These are phyloP conservation scores for Caenorhabditis japonica DNA, from an alignment of 2,888 invertebrate genomes.

Conservation along the genomic window DNA sequence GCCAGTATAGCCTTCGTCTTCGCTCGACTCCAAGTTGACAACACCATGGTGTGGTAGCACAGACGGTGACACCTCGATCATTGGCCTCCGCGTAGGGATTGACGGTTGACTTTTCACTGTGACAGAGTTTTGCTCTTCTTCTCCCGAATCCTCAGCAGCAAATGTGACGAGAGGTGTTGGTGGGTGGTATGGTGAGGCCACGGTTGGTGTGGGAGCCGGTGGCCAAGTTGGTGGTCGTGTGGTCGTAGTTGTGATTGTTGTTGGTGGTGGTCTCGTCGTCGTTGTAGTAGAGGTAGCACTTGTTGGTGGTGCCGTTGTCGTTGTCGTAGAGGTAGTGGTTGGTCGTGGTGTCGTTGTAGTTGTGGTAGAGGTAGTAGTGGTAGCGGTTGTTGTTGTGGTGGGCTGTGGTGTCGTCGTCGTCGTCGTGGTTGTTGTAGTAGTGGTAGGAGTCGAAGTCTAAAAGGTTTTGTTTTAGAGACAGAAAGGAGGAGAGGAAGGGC, in stretches of 20 bases:
- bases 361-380: not conserved
- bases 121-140: conserved; percentile 1
- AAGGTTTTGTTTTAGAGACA: too few species aligned
- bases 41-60: conserved; percentile 36
- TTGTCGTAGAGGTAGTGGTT: conserved; percentile 1
- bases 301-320: conserved; percentile 1
- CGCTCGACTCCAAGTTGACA: conserved; percentile 35
- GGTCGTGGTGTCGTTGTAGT: not conserved
- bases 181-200: conserved; percentile 22
- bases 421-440: conserved; percentile 13
- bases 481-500: too few species aligned
- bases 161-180: conserved; percentile 15
- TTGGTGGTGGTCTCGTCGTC: not conserved
- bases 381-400: conserved; percentile 29
- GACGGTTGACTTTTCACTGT: not conserved
- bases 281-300: not conserved
- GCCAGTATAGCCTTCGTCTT: conserved; percentile 27
- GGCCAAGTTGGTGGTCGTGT: conserved; percentile 16
- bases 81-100: conserved; percentile 22
- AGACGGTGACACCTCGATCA: conserved; percentile 33
- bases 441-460: conserved; percentile 7
- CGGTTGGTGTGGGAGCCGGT: conserved; percentile 30
- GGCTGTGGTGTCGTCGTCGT: conserved; percentile 15
- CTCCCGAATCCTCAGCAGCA: conserved; percentile 10
- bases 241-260: conserved; percentile 17